Evolutionary conservation across 2,797 vertebrate genomes (phyloP), one percentile per base, ranked within the genome.

Genomic region (Cossypha heuglini): DNA sequence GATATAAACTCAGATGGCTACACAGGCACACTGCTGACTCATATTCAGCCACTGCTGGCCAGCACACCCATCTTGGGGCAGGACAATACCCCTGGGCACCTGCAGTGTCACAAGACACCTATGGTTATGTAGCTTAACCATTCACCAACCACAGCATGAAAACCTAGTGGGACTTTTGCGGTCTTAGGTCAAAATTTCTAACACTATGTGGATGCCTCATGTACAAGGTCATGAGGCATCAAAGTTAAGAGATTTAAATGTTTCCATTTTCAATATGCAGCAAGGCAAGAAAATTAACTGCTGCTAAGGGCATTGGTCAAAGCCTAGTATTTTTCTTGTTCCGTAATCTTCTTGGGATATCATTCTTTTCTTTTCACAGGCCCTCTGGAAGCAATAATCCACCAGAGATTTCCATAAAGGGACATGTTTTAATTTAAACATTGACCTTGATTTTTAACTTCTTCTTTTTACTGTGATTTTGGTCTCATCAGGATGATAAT

Each of bases 291-390:
- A 79, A 66, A 58, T 26, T 1, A 86, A 42, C 22, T 45, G 5
- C 24, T 31, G 6, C 16, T 78, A 33, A 73, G 7, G 25, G 13
- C 8, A 21, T 17, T 38, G 5, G 3, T 16, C 38, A 77, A 88
- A 58, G 17, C 10, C 46, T 62, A 48, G 5, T 4, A 42, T 49
- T 88, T 86, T 86, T 61, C 20, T 57, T 25, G 31, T 72, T 38
- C 2, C 0, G 0, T 38, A 33, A 55, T 49, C 4, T 38, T 78
- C 85, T 11, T 7, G 8, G 1, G 13, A 20, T 57, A 42, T 51
- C 1, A 31, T 43, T 72, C 16, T 54, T 86, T 64, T 35, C 14
- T 76, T 63, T 28, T 73, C 7, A 21, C 14, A 29, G 14, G 18
- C 21, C 75, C 6, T 11, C 33, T 59, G 40, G 54, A 88, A 86